Base-by-base conservation (phyloP, 2,113 vertebrate species). In the Junco hyemalis region DNA sequence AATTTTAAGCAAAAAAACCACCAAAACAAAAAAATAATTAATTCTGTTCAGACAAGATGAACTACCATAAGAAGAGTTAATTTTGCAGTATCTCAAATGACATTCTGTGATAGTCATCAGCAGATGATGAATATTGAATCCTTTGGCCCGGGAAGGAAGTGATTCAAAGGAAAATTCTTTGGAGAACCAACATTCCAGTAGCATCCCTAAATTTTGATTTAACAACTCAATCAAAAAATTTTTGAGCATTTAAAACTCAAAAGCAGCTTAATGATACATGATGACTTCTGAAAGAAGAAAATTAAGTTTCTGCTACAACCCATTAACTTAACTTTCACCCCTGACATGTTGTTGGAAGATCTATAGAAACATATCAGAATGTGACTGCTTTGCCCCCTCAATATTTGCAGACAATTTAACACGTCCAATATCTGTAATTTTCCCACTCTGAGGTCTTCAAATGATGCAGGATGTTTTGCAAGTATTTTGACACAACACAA, bases 261-360 rank as follows among this genome's bases (percentile, higher is more conserved):
- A 85, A 48, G 19, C 40, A 71, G 18, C 12, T 86, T 84, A 66
- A 85, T 53, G 45, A 71, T 50, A 70, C 21, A 29, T 26, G 23
- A 50, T 54, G 38, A 50, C 25, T 92, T 92, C 42, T 68, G 33
- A 85, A 90, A 79, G n/a, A 83, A 84, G 44, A 78, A 90, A 93
- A 57, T 0, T 0, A 81, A 54, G 36, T 81, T 71, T 86, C 59
- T 92, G 24, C 22, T 91, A 56, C 64, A 83, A 73, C 6, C 7
- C 8, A 35, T 65, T 57, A 61, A 63, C 79, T 77, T 86, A 35
- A 61, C 15, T 72, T 90, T 70, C 31, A 77, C 16, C 8, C 12
- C 23, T 45, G 15, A 3, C 28, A 36, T 42, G 31, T 53, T 83
- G 40, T 36, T 79, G 45, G 76, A 90, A 69, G 21, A 72, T 48